Base-by-base conservation (phyloP, 2,888 invertebrate species). In the Galerucella calmariensis region DNA sequence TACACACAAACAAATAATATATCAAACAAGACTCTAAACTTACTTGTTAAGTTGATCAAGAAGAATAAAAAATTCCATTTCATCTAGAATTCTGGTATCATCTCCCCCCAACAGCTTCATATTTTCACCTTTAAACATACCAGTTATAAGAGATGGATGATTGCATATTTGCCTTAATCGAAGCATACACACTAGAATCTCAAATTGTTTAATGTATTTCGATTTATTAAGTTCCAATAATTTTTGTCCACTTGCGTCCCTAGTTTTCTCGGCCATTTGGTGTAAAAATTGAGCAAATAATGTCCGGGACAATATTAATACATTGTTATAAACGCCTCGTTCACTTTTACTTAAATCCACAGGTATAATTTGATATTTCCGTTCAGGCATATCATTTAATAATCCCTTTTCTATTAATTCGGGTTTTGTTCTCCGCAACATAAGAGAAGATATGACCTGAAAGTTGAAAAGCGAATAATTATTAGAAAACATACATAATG, bases 121-220 rank as follows among this genome's bases (percentile, higher is more conserved):
- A 59, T 77, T 74, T 51, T 75, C 74, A 24, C 66, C 20, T n/a
- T n/a, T n/a, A 24, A 77, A 51, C 77, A 79, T 92, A 74, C 90
- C 85, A 81, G 91, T 90, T 80, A 97, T 94, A 16, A 98, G 90
- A 0, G 93, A 93, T 46, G 97, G 94, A 89, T 98, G 97, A 84
- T 95, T 95, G 84, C 96, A 96, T 75, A 95, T 92, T 85, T 99
- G 98, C 0, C 98, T 90, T 74, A 98, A 87, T 12, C 98, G 90
- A 72, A 98, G 87, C 14, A 98, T 85, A 2, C 97, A 89, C 0
- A 97, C 94, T 78, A 98, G 88, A 85, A 96, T 94, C 87, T 91
- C 88, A 75, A 90, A 89, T 6, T 90, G 85, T 77, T 89, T 89
- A 6, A 91, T 86, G 72, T 88, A 86, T 61, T 83, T 82, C 16